Evolutionary conservation across 2,888 invertebrate species (phyloP).

Genomic region (Bombylius discolor): DNA sequence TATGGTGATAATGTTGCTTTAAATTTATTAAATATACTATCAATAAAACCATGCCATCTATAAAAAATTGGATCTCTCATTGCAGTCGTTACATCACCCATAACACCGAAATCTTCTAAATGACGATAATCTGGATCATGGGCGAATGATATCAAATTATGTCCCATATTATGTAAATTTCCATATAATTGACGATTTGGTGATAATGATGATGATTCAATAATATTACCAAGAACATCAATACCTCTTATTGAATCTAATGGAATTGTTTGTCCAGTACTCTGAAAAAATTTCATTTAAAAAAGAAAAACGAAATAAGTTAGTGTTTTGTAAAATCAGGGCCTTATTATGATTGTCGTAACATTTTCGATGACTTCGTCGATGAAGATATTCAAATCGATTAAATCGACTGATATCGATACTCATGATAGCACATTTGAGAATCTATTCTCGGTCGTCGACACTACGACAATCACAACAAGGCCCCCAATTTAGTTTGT

Average conservation of each 20-base stretch:
- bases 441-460: too few relatives aligned
- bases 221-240: constrained; percentile 63
- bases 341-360: too few relatives aligned
- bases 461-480: too few relatives aligned
- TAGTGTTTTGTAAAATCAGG: too few relatives aligned
- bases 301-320: too few relatives aligned
- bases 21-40: constrained; percentile 58
- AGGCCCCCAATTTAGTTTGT: too few relatives aligned
- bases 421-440: too few relatives aligned
- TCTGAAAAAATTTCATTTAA: neutral
- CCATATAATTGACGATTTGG: constrained; percentile 59
- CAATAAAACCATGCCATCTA: constrained; percentile 70
- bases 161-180: constrained; percentile 71
- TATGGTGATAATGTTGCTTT: constrained; percentile 50
- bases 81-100: constrained; percentile 70
- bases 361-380: too few relatives aligned
- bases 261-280: constrained; percentile 13
- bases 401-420: too few relatives aligned
- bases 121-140: constrained; percentile 63
- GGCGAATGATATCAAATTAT: constrained; percentile 57
- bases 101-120: constrained; percentile 62
- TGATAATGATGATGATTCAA: constrained; percentile 58
- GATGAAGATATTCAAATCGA: too few relatives aligned
- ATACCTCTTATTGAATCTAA: constrained; percentile 47
- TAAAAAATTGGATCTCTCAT: constrained; percentile 82